These are phyloP conservation scores for Tetropium fuscum DNA, from an alignment of 2,888 invertebrate species.

Conservation along the genomic window DNA sequence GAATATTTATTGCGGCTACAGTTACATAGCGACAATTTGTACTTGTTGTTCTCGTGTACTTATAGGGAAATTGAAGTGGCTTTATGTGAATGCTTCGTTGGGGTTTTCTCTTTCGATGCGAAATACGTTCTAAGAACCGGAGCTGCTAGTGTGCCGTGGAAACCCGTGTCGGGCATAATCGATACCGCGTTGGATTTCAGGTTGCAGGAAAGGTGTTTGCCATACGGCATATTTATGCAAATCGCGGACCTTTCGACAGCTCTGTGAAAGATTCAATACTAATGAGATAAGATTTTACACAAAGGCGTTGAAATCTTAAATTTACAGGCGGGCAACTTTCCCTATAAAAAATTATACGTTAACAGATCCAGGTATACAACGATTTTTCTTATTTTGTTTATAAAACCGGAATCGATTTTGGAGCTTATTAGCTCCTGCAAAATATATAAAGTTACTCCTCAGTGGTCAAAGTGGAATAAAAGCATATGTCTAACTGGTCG, in stretches of 20 bases:
- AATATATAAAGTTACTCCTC: too few relatives aligned
- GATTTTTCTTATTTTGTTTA: slow-evolving; percentile 25
- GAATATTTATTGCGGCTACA: slow-evolving; percentile 31
- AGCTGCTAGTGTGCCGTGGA: slow-evolving; percentile 11
- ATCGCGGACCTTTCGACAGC: slow-evolving; percentile 46
- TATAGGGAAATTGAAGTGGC: slow-evolving; percentile 41
- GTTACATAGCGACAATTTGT: slow-evolving; percentile 46
- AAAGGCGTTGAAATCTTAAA: slow-evolving; percentile 43
- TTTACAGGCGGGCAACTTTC: slow-evolving; percentile 34
- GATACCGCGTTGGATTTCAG: slow-evolving; percentile 37
- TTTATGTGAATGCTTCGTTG: slow-evolving; percentile 37
- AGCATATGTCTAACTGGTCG: too few relatives aligned
- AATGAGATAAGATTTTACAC: slow-evolving; percentile 49
- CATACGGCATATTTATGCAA: slow-evolving; percentile 50
- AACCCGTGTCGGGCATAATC: slow-evolving; percentile 32
- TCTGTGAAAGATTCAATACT: slow-evolving; percentile 52
- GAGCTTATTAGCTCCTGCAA: background rate
- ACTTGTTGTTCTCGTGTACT: slow-evolving; percentile 40
- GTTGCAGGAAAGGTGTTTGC: slow-evolving; percentile 49
- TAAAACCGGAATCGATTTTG: background rate
- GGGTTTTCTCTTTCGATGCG: slow-evolving; percentile 31
- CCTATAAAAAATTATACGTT: slow-evolving; percentile 26
- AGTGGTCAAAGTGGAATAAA: too few relatives aligned
- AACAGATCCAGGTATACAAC: slow-evolving; percentile 35
- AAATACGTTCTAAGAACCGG: slow-evolving; percentile 32